These are phyloP conservation scores for Anarhynchus alexandrinus DNA, from an alignment of 2,113 vertebrate species.

Conservation along the genomic window DNA sequence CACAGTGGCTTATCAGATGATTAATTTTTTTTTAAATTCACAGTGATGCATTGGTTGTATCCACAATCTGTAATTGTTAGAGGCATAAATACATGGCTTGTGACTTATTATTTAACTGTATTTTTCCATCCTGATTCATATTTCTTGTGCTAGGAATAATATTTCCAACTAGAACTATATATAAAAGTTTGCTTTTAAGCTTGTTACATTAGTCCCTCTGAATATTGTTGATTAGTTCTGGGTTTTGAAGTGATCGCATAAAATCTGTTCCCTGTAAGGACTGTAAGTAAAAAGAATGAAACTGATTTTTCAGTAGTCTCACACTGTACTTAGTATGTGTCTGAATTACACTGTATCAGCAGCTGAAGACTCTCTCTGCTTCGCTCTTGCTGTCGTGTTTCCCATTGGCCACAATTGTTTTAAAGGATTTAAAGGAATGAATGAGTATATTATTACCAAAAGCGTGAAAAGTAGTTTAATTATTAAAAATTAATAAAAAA, in stretches of 20 bases:
- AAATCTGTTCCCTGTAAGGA: neutral
- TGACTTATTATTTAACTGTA: neutral
- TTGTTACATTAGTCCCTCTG: neutral
- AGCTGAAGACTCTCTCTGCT: neutral
- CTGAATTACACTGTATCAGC: neutral
- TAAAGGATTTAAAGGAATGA: slow-evolving; percentile 8
- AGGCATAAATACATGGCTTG: neutral
- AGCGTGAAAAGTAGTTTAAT: neutral
- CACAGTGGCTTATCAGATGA: neutral
- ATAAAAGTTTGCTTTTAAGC: neutral
- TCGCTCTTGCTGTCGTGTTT: neutral
- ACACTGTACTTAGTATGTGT: neutral
- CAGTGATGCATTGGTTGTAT: neutral
- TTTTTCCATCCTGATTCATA: neutral
- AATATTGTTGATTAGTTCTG: neutral
- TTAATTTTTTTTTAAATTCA: neutral
- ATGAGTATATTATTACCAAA: neutral
- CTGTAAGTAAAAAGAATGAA: neutral
- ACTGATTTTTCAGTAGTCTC: neutral
- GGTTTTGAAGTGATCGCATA: neutral
- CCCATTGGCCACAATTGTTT: neutral
- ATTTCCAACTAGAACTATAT: neutral
- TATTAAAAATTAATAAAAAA: neutral
- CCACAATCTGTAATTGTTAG: neutral
- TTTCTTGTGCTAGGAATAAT: neutral